These are phyloP conservation scores for Bos taurus DNA, from an alignment of 2,113 vertebrate genomes.

Conservation along the genomic window ARS-UCD2.0 NC_037333.1:13878501-13879000, in stretches of 20 bases:
- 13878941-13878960: neutral
- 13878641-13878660: neutral
- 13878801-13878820: neutral
- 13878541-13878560: neutral
- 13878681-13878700: neutral
- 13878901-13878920: slow-evolving; percentile 1
- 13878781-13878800: neutral
- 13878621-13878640: neutral
- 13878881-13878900: neutral
- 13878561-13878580: neutral
- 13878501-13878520: neutral
- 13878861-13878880: neutral
- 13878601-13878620: neutral
- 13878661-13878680: neutral
- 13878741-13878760: neutral
- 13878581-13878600: neutral
- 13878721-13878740: neutral
- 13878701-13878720: neutral
- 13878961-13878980: neutral
- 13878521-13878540: neutral
- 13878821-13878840: slow-evolving; percentile 3
- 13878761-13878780: neutral
- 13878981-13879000: neutral
- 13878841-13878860: neutral
- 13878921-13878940: neutral